Evolutionary conservation across 2,888 invertebrate species (phyloP).

Genomic region (Hydriomena furcata): DNA sequence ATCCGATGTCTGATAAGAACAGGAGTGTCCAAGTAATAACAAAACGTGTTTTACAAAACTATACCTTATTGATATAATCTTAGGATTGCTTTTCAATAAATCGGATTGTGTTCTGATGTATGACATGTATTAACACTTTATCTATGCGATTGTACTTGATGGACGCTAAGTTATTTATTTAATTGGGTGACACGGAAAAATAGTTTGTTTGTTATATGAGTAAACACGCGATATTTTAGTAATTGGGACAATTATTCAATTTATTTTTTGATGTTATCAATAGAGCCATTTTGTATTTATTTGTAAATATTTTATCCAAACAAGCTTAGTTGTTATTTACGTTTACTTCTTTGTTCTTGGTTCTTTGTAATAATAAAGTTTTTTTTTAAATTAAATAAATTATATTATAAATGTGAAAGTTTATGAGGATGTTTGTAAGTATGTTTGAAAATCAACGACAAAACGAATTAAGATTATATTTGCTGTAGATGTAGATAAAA

Average conservation of each 20-base stretch:
- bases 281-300: neutral
- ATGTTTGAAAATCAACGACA: too few species aligned
- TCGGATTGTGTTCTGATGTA: slow-evolving; percentile 19
- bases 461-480: too few species aligned
- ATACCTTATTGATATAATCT: slow-evolving; percentile 13
- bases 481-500: too few species aligned
- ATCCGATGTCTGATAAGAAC: slow-evolving; percentile 49
- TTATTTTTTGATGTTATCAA: neutral
- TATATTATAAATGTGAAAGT: too few species aligned
- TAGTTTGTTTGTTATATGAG: neutral
- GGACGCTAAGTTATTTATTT: slow-evolving; percentile 9
- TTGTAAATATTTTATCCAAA: neutral
- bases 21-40: slow-evolving; percentile 49
- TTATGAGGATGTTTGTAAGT: too few species aligned
- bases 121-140: slow-evolving; percentile 33
- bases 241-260: slow-evolving; percentile 2
- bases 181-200: slow-evolving; percentile 8
- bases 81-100: slow-evolving; percentile 13
- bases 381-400: too few species aligned
- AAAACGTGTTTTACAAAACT: slow-evolving; percentile 14
- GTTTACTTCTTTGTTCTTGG: too few species aligned
- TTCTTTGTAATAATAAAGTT: too few species aligned
- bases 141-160: slow-evolving; percentile 40
- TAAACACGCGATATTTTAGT: slow-evolving; percentile 5
- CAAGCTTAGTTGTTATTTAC: neutral